Evolutionary conservation across 1,140 invertebrate genomes (phyloP).

Genomic region (Platyscapa corneri): DNA sequence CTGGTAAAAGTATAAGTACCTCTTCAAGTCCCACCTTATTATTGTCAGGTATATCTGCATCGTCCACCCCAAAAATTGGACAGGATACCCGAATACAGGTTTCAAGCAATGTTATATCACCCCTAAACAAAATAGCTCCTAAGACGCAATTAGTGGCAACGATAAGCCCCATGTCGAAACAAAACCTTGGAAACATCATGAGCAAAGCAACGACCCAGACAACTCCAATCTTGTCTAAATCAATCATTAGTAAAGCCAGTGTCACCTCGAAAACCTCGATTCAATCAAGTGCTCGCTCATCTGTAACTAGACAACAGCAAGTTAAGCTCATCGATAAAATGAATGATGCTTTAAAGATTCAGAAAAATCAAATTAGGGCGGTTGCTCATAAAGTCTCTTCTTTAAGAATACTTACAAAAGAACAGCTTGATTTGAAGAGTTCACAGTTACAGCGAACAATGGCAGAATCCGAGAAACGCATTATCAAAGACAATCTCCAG

Average conservation of each 20-base stretch:
- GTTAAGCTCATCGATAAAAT: constrained; percentile 25
- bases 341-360: constrained; percentile 9
- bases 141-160: constrained; percentile 32
- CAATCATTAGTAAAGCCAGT: neutral
- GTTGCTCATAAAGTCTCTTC: constrained; percentile 38
- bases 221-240: neutral
- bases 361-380: constrained; percentile 22
- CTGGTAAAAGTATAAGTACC: neutral
- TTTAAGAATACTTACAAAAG: constrained; percentile 55
- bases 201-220: neutral
- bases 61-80: constrained; percentile 8
- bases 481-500: constrained; percentile 1
- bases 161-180: constrained; percentile 38
- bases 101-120: neutral
- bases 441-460: constrained; percentile 49
- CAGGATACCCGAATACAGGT: neutral
- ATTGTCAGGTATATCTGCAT: neutral
- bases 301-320: neutral
- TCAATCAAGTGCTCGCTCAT: neutral
- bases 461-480: neutral
- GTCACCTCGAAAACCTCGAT: neutral
- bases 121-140: neutral
- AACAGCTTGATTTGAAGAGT: constrained; percentile 58
- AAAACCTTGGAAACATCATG: neutral
- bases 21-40: neutral